Base-by-base conservation (phyloP, 2,888 invertebrate species). In the Drosophila paramelanica region DNA sequence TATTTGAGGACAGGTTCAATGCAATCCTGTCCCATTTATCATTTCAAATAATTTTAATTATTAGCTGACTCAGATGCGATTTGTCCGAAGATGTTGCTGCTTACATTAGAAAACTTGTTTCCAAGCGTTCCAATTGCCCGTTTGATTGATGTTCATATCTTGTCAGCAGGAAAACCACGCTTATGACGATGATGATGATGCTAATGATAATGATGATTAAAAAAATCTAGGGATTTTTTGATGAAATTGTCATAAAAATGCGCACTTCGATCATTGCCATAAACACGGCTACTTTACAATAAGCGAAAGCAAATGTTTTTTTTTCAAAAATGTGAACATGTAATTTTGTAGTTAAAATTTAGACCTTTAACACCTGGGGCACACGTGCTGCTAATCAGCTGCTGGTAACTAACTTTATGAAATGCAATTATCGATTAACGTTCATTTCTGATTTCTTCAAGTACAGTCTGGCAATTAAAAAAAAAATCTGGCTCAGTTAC, bases 361-460 rank as follows among this genome's bases (percentile, higher is more conserved):
- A 45, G n/a, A 72, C 20, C 46, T 47, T 52, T 38, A 27, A 8
- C 3, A 31, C 31, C 20, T 43, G 45, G 8, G 17, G 4, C n/a
- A 41, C 68, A 74, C 69, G 57, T 61, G 72, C 61, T 33, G 33
- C 41, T 74, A 74, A 72, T 68, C 6, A 46, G 23, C n/a, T 20
- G 31, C 13, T 23, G 43, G 6, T 11, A 51, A 17, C 42, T 14
- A 42, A 45, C 5, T n/a, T 5, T 45, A 7, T 59, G 11, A 13
- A 60, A 0, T 51, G 49, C 38, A 68, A 76, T 68, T 73, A 58
- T 43, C 51, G 27, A 61, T 46, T 45, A 51, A 23, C 41, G 49
- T 39, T 51, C n/a, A 46, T 33, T 42, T 61, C 39, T 52, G 47
- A 64, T 53, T 64, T 67, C 27, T 47, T 72, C 17, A 67, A 57